phyloP scores from a whole-genome alignment of 2,113 vertebrate genomes.

The Hippocampus mohnikei region DNA sequence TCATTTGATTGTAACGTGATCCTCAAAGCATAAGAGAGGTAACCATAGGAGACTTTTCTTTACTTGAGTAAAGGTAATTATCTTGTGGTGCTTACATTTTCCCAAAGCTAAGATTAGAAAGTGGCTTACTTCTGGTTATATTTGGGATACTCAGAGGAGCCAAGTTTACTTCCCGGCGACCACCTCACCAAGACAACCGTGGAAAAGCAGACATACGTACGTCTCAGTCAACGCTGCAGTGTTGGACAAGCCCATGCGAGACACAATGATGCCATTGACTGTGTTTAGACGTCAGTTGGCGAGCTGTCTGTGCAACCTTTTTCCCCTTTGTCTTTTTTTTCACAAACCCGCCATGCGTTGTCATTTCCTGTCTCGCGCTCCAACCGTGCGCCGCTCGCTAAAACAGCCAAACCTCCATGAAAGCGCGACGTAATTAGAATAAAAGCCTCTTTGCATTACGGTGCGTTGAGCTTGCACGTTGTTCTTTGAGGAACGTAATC shows the following conservation, averaged over 20 bases:
- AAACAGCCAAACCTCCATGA: conserved; percentile 61
- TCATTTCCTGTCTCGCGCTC: conserved; percentile 32
- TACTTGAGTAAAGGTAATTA: not conserved
- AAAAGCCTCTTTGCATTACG: conserved; percentile 10
- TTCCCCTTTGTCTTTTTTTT: conserved; percentile 6
- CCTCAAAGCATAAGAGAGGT: not conserved
- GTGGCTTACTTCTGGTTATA: conserved; percentile 8
- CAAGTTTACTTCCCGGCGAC: conserved; percentile 26
- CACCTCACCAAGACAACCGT: conserved; percentile 28
- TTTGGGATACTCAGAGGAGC: not conserved
- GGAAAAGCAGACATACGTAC: conserved; percentile 21
- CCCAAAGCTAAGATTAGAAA: conserved; percentile 1
- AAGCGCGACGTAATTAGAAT: conserved; percentile 56
- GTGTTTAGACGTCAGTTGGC: conserved; percentile 43
- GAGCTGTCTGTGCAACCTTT: conserved; percentile 17
- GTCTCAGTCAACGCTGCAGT: conserved; percentile 37
- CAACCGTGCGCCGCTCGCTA: conserved; percentile 2
- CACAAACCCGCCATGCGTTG: not conserved
- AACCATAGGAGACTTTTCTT: not conserved
- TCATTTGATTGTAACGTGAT: not conserved
- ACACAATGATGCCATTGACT: conserved; percentile 33
- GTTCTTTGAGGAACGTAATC: conserved; percentile 44
- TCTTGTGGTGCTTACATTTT: conserved; percentile 4
- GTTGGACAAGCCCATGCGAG: conserved; percentile 28
- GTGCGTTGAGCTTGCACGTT: conserved; percentile 14